Evolutionary conservation across 2,888 invertebrate genomes (phyloP).

Genomic region (Noctua fimbriata): DNA sequence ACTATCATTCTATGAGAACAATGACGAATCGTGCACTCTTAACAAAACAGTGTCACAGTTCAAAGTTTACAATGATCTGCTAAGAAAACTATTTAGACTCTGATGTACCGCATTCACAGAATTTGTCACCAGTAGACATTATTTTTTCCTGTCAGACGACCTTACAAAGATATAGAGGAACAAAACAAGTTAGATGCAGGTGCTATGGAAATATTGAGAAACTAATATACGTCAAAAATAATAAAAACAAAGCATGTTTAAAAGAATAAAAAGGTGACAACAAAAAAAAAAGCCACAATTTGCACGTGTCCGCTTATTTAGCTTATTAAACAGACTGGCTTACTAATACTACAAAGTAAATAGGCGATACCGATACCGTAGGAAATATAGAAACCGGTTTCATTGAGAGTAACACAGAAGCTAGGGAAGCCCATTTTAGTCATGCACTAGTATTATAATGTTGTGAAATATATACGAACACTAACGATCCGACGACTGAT

Average conservation of each 20-base stretch:
- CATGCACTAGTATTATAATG: slow-evolving; percentile 57
- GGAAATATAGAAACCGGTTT: slow-evolving; percentile 59
- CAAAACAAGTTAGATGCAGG: neutral
- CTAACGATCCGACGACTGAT: slow-evolving; percentile 31
- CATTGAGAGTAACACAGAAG: slow-evolving; percentile 67
- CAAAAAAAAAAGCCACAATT: neutral
- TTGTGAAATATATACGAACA: slow-evolving; percentile 52
- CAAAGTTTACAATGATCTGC: neutral
- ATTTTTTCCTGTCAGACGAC: neutral
- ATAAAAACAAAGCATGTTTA: neutral
- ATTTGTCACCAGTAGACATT: neutral
- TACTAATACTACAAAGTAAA: slow-evolving; percentile 26
- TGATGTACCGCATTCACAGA: neutral
- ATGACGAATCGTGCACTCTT: neutral
- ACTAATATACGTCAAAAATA: neutral
- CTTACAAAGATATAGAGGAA: neutral
- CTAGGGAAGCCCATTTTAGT: slow-evolving; percentile 66
- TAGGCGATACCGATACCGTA: slow-evolving; percentile 19
- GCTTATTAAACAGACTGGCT: slow-evolving; percentile 7
- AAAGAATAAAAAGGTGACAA: neutral
- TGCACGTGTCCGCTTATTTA: neutral
- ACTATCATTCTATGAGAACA: neutral
- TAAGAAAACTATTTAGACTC: neutral
- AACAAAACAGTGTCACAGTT: neutral
- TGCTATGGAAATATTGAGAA: neutral